A percentile compares a stretch with the other conserved stretches of the same genome.
Evolutionary conservation across 2,797 vertebrate species (phyloP).

Genomic region (Anomalospiza imberbis): DNA sequence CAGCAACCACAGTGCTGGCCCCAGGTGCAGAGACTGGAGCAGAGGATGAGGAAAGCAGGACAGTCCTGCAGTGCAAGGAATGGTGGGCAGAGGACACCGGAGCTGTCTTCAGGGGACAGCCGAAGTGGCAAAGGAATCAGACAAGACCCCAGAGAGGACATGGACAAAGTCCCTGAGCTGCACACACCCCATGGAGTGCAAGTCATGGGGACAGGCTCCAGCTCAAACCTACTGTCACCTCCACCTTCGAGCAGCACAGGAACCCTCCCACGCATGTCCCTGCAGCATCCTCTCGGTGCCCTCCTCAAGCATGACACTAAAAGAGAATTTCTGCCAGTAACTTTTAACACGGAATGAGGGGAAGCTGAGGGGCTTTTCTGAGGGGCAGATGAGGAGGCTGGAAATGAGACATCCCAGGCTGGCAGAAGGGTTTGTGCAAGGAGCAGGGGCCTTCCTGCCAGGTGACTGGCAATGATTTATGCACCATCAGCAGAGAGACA

Average conservation of each 20-base stretch:
- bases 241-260: neutral
- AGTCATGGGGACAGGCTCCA: neutral
- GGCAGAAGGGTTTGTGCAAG: neutral
- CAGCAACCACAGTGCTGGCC: neutral
- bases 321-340: neutral
- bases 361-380: neutral
- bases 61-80: neutral
- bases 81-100: neutral
- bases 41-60: neutral
- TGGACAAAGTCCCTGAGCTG: neutral
- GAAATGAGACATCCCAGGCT: neutral
- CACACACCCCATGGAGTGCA: neutral
- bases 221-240: neutral
- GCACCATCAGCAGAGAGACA: neutral
- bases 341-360: neutral
- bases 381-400: neutral
- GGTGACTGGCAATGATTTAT: accelerated
- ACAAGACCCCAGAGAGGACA: neutral
- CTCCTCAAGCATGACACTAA: neutral
- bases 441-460: neutral
- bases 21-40: neutral
- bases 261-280: accelerated
- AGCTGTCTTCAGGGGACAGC: neutral
- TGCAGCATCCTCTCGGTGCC: neutral
- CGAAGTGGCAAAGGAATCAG: neutral